These are phyloP conservation scores for Magallana gigas DNA, from an alignment of 1,140 invertebrate genomes.

Conservation along the genomic window DNA sequence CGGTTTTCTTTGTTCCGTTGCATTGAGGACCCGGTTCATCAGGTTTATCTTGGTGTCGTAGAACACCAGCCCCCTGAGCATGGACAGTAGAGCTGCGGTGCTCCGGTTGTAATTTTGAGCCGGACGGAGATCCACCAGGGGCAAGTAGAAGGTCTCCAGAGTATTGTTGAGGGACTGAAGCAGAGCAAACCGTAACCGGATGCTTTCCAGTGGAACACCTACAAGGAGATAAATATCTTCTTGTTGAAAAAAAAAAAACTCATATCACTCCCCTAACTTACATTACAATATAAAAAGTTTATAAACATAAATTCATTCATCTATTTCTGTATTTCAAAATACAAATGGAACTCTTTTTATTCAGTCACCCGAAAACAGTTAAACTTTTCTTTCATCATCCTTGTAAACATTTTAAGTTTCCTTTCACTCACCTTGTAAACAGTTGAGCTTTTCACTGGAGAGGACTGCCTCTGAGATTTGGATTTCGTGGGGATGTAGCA, in stretches of 20 bases:
- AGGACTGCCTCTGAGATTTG: slow-evolving; percentile 70
- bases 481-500: slow-evolving; percentile 78
- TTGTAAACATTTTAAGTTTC: slow-evolving; percentile 66
- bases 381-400: slow-evolving; percentile 59
- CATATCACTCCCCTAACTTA: background rate
- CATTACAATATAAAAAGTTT: too few species aligned
- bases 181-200: slow-evolving; percentile 77
- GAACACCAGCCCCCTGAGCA: slow-evolving; percentile 73
- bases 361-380: too few species aligned
- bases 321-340: too few species aligned
- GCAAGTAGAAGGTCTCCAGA: slow-evolving; percentile 76
- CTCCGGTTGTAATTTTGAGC: slow-evolving; percentile 71
- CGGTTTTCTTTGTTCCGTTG: slow-evolving; percentile 75
- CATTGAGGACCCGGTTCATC: slow-evolving; percentile 76
- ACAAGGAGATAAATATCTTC: background rate
- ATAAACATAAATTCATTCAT: too few species aligned
- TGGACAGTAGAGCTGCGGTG: slow-evolving; percentile 70
- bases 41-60: slow-evolving; percentile 76
- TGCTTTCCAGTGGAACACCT: slow-evolving; percentile 76
- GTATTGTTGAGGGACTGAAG: slow-evolving; percentile 77
- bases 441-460: slow-evolving; percentile 68
- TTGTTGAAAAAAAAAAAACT: background rate
- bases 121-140: slow-evolving; percentile 77
- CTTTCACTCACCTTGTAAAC: slow-evolving; percentile 72
- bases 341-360: too few species aligned